Base-by-base conservation (phyloP, 2,888 invertebrate genomes). In the Sepiola atlantica region DNA sequence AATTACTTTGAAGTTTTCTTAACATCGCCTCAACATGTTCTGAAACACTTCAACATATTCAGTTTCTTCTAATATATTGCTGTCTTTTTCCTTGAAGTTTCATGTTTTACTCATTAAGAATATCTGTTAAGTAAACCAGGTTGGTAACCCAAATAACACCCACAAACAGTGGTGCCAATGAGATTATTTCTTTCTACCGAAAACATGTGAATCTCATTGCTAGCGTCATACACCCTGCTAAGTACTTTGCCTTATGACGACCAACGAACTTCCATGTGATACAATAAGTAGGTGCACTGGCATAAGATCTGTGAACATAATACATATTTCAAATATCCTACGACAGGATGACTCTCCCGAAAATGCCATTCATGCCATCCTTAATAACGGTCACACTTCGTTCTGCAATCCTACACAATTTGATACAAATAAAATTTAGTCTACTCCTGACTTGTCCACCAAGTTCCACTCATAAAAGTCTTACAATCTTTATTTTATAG, bases 71-170 rank as follows among this genome's bases (percentile, higher is more conserved):
- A 90, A 90, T 90, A 90, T 90, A 18, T 90, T 90, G 90, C 90
- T n/a, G n/a, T 10, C n/a, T 90, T 90, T 90, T 90, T 90, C 90
- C 14, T 90, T 90, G 90, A 90, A 90, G 90, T 90, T 90, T 90
- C 90, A 8, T 90, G 90, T 12, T 90, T 90, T 0, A 14, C 8
- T 90, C 18, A 90, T 90, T 90, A 90, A 90, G 18, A 90, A 90
- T 18, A 90, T 90, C 90, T 14, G 90, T 8, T 90, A 90, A 90
- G 16, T 90, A 90, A 90, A 16, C 90, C 18, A 90, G 90, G 8
- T 90, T 90, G 14, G 90, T 90, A 90, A 90, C 18, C 18, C 90
- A 90, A 14, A 90, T 12, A 12, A 12, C 90, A 8, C 16, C 0
- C 0, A 12, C 90, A 90, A 90, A 90, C 6, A 90, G 90, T n/a